Conservation (phyloP, 1,140 invertebrate species). For the Berghia stephanieae region DNA sequence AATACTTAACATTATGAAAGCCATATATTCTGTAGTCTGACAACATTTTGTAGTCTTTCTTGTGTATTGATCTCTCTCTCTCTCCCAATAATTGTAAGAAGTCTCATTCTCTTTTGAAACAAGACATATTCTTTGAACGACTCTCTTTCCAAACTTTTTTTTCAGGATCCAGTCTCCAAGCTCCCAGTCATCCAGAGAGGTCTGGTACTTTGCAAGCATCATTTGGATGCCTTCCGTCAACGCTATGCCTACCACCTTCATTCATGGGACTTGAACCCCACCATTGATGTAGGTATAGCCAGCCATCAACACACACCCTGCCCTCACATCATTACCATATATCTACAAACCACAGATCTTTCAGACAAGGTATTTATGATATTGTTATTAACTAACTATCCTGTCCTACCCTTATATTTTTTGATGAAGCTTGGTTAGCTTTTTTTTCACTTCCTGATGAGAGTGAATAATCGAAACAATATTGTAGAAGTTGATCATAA, state of each 20-base stretch:
- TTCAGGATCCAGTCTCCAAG: slow-evolving; percentile 77
- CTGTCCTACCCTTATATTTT: no score
- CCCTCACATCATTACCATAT: slow-evolving; percentile 75
- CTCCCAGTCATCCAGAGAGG: slow-evolving; percentile 89
- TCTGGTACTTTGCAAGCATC: slow-evolving; percentile 85
- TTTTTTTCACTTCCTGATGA: no score
- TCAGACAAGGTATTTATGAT: slow-evolving; percentile 68
- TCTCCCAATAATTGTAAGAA: no score
- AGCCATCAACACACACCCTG: slow-evolving; percentile 75
- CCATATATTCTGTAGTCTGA: no score
- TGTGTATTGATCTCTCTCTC: neutral
- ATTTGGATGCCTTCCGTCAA: slow-evolving; percentile 89
- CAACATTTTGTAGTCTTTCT: neutral
- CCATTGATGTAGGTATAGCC: slow-evolving; percentile 78
- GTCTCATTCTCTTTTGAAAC: no score
- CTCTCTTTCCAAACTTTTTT: neutral
- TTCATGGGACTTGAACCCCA: slow-evolving; percentile 78
- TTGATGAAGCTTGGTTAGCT: no score
- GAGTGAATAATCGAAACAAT: no score
- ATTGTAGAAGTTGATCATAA: no score
- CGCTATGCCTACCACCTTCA: slow-evolving; percentile 71
- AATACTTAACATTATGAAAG: no score
- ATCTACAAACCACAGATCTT: slow-evolving; percentile 86
- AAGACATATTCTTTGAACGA: no score
- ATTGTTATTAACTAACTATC: no score